phyloP scores from a whole-genome alignment of 2,113 vertebrate genomes.

The Hypomesus transpacificus region DNA sequence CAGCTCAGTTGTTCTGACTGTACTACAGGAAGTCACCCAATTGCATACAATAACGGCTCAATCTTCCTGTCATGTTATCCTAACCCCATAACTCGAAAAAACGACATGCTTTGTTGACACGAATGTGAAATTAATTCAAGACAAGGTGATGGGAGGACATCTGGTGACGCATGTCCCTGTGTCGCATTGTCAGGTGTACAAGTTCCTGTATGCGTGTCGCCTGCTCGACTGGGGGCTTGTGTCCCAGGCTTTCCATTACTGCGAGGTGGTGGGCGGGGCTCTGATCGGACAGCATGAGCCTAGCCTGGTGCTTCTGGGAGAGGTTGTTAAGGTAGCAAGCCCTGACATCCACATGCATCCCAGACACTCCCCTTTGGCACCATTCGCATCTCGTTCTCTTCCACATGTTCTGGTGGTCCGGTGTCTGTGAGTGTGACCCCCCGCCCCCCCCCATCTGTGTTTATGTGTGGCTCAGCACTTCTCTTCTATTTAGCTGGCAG shows the following conservation, averaged over 20 bases:
- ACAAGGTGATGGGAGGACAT: no score
- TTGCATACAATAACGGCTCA: no score
- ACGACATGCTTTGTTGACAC: no score
- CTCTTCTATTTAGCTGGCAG: constrained; percentile 72
- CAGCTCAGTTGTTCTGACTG: no score
- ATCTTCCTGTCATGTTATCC: no score
- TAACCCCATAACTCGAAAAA: no score
- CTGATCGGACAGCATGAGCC: constrained; percentile 63
- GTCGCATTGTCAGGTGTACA: constrained; percentile 75
- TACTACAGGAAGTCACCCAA: no score
- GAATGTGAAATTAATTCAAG: no score
- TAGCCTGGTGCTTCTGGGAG: constrained; percentile 66
- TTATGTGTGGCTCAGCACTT: constrained; percentile 1
- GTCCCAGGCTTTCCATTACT: constrained; percentile 86
- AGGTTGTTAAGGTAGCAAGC: constrained; percentile 78
- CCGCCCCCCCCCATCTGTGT: neutral
- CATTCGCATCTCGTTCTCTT: no score
- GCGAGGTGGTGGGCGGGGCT: constrained; percentile 71
- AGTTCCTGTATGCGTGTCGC: constrained; percentile 84
- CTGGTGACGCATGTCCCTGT: neutral
- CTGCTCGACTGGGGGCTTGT: constrained; percentile 81
- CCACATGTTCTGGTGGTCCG: neutral
- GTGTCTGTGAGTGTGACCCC: neutral
- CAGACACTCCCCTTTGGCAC: no score
- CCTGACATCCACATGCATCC: neutral